Evolutionary conservation across 1,140 invertebrate species (phyloP), one percentile per base, ranked within the genome.

Genomic region (Formica selysi): DNA sequence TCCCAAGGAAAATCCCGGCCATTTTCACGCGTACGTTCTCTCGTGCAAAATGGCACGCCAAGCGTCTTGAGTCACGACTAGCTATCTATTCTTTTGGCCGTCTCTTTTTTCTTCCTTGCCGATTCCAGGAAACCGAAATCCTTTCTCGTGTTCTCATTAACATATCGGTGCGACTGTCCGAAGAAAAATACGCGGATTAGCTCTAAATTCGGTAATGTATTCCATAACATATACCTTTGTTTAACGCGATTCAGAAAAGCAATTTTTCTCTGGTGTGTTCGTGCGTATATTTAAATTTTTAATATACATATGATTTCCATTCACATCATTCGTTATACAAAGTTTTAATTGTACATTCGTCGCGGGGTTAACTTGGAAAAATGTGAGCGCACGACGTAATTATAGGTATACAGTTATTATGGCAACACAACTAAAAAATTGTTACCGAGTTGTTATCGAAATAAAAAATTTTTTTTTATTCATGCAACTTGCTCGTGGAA

Each of bases 1-100:
- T 81, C 32, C 59, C 57, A 38, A n/a, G n/a, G 76, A 68, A 80
- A 84, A 86, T 83, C 36, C 62, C 7, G 61, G 61, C 84, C 59
- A 86, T 90, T 90, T 90, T 84, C 65, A 51, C 83, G 13, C 26
- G 36, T 57, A 81, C 38, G 26, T 59, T 70, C 19, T 59, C 16
- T 26, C 67, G 36, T 26, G 36, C 29, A 68, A 71, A 67, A 74
- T 67, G 38, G 78, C 78, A 68, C 29, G 36, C 22, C 11, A 19
- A 7, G 10, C 22, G 62, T 67, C 57, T 87, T 76, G 65, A 48
- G 54, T 67, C 61, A 76, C 62, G 64, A 76, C 85, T 85, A 36
- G n/a, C 38, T 76, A 68, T 61, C 73, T 32, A 22, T 73, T 76
- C 67, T 13, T 85, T 54, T 41, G 32, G 19, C 57, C 41, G 26